Conservation (phyloP, 2,888 invertebrate species). For the Lasioglossum pauxillum region DNA sequence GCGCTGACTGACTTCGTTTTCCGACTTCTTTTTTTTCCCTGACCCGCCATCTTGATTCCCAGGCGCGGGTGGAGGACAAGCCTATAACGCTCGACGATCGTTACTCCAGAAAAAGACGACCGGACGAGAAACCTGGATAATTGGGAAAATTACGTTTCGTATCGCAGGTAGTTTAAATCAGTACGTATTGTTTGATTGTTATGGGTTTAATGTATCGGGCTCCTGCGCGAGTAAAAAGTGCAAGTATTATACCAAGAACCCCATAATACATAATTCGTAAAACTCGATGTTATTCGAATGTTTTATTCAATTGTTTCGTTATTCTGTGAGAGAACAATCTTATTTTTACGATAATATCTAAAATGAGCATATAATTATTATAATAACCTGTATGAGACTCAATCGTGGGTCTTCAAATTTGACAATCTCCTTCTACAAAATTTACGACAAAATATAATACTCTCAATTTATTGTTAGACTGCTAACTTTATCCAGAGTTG, state of each 20-base stretch:
- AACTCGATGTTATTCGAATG: not conserved
- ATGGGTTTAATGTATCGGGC: not conserved
- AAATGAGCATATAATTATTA: too few species aligned
- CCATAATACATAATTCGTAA: not conserved
- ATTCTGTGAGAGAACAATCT: not conserved
- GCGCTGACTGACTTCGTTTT: conserved; percentile 35
- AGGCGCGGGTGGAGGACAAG: conserved; percentile 40
- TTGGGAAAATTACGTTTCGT: conserved; percentile 81
- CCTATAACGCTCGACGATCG: conserved; percentile 65
- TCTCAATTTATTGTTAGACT: too few species aligned
- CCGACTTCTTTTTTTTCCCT: conserved; percentile 24
- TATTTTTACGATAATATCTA: too few species aligned
- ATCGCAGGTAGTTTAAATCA: conserved; percentile 78
- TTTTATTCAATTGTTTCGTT: not conserved
- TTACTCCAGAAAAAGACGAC: conserved; percentile 66
- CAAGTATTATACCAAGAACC: not conserved
- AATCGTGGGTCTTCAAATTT: too few species aligned
- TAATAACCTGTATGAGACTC: too few species aligned
- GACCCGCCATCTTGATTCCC: conserved; percentile 40
- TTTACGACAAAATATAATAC: too few species aligned
- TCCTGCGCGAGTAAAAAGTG: not conserved
- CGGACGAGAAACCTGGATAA: conserved; percentile 81
- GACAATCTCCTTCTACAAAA: too few species aligned
- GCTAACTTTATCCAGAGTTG: too few species aligned
- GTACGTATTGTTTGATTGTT: conserved; percentile 40